Evolutionary conservation across 2,113 vertebrate genomes (phyloP), one percentile per base, ranked within the genome.

Genomic region (Glaucidium brasilianum): DNA sequence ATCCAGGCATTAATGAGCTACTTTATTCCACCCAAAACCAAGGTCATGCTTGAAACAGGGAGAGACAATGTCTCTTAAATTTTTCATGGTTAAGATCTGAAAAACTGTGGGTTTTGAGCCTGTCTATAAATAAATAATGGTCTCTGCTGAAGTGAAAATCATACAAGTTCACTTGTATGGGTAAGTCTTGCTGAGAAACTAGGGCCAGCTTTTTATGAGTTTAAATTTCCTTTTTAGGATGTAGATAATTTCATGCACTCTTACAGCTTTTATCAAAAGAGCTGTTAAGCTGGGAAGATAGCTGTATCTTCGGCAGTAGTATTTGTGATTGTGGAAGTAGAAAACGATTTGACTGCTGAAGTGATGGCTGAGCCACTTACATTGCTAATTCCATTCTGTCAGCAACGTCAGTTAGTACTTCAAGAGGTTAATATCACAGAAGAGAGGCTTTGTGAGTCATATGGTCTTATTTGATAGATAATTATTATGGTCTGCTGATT

Each of bases 401-500:
- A 89, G 92, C 92, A 56, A 2, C 88, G 94, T 62, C 93, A 96
- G 30, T 95, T 80, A 92, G 77, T 64, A 27, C 92, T 96, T 96
- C 85, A 87, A 84, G 94, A 94, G 91, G 96, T 96, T 96, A 83
- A 47, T 52, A 76, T 87, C 87, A 97, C 77, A 59, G 85, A 76
- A 85, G 69, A 52, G 88, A 89, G 59, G 58, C 94, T 96, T 96
- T 94, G 76, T 95, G 96, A 94, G 86, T 97, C 96, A 96, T 95
- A 30, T 94, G 97, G 92, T 97, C 76, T 81, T 85, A 89, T 87
- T 97, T 95, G 91, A 82, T 97, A 96, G 92, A 72, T 95, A 81
- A 87, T 96, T 96, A 49, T 77, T 94, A 20, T 53, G 94, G 96
- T 97, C 97, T 96, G 94, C 87, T 97, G 97, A 94, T 95, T 94